A percentile compares a stretch with the other conserved stretches of the same genome.
phyloP scores from a whole-genome alignment of 2,113 vertebrate genomes.

The Hippocampus comes region DNA sequence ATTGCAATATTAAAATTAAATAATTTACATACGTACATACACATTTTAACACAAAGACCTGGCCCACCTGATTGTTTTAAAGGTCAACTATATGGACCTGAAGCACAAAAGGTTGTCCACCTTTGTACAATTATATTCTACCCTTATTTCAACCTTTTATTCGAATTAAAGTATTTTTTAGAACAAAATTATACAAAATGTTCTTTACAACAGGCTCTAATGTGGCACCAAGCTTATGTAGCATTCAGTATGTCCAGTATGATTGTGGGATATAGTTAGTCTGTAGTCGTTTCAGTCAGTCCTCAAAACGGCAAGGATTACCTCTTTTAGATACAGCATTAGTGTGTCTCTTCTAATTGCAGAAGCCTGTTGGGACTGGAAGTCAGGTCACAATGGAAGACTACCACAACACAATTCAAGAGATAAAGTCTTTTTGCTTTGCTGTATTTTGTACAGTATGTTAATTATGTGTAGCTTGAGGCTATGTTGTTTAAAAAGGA shows the following conservation, averaged over 20 bases:
- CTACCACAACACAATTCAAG: not conserved
- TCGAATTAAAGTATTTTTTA: not conserved
- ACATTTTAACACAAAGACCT: no score
- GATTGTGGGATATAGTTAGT: slow-evolving; percentile 30
- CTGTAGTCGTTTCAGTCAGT: not conserved
- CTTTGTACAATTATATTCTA: not conserved
- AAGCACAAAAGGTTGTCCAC: not conserved
- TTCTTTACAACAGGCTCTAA: not conserved
- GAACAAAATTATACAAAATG: not conserved
- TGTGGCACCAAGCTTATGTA: not conserved
- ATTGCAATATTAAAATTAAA: not conserved
- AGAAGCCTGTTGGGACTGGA: slow-evolving; percentile 20
- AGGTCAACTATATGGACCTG: not conserved
- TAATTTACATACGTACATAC: not conserved
- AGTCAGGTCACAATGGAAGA: not conserved
- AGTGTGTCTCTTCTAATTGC: slow-evolving; percentile 22
- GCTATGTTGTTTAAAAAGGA: not conserved
- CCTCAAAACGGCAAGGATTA: slow-evolving; percentile 44
- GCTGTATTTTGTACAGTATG: not conserved
- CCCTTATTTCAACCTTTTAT: not conserved
- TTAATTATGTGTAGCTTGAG: not conserved
- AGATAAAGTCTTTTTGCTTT: not conserved
- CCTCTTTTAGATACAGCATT: slow-evolving; percentile 46
- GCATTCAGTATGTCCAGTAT: not conserved
- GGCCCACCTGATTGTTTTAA: no score